Conservation (phyloP, 2,113 vertebrate genomes). For the Seriola rivoliana region DNA sequence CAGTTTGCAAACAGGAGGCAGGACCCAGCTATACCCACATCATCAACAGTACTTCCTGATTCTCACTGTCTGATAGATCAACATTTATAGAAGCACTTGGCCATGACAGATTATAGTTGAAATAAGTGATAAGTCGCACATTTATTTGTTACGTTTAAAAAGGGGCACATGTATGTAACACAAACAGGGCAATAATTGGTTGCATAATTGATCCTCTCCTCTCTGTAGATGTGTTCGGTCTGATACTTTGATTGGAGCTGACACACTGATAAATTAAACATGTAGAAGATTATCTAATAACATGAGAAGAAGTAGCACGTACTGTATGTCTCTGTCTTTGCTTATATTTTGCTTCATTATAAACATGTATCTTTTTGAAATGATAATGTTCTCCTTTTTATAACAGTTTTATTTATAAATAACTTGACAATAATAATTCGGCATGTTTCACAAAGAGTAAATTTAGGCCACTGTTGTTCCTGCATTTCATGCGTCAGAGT, state of each 20-base stretch:
- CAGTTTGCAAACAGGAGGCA: slow-evolving; percentile 14
- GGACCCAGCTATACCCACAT: slow-evolving; percentile 36
- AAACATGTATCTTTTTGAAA: slow-evolving; percentile 16
- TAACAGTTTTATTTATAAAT: slow-evolving; percentile 9
- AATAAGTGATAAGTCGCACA: not conserved
- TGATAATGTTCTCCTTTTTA: not conserved
- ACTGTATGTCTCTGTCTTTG: slow-evolving; percentile 17
- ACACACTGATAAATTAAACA: slow-evolving; percentile 2
- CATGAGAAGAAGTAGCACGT: not conserved
- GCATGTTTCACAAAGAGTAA: slow-evolving; percentile 6
- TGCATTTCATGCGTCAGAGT: not conserved
- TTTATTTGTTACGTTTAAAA: slow-evolving; percentile 54
- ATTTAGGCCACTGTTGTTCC: not conserved
- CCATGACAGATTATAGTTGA: slow-evolving; percentile 22
- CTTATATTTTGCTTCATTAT: slow-evolving; percentile 26
- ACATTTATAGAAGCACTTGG: slow-evolving; percentile 23
- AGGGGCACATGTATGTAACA: slow-evolving; percentile 83
- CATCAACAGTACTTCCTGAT: slow-evolving; percentile 20
- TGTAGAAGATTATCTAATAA: not conserved
- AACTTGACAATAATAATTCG: slow-evolving; percentile 3
- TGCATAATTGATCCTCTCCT: not conserved
- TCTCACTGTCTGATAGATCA: slow-evolving; percentile 26
- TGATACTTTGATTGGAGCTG: slow-evolving; percentile 34
- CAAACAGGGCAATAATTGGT: slow-evolving; percentile 74
- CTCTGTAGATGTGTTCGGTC: slow-evolving; percentile 25